A percentile compares a stretch with the other conserved stretches of the same genome.
Evolutionary conservation across 2,113 vertebrate species (phyloP).

Genomic region (Indri indri): DNA sequence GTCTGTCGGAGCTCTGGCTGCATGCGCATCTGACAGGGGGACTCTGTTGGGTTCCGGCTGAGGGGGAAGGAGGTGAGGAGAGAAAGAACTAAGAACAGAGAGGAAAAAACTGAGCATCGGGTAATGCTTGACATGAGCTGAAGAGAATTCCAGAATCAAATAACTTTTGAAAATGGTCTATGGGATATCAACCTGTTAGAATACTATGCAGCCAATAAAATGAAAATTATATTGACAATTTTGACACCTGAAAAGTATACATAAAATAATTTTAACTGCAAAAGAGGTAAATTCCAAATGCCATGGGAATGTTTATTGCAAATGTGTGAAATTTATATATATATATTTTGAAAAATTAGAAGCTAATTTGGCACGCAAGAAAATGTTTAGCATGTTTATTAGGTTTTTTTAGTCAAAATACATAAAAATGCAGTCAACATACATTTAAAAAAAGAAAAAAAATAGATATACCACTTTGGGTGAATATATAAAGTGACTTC

Average conservation of each 20-base stretch:
- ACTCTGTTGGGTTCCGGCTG: background rate
- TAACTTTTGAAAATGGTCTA: background rate
- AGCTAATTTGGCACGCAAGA: background rate
- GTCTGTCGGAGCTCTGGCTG: background rate
- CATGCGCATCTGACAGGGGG: background rate
- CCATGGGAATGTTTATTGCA: background rate
- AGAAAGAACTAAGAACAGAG: background rate
- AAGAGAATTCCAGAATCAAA: background rate
- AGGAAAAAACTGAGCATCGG: background rate
- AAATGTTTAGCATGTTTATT: background rate
- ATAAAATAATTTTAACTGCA: background rate
- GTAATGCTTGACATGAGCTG: background rate
- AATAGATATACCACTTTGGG: background rate
- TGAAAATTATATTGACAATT: background rate
- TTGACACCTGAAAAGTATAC: background rate
- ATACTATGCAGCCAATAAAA: background rate
- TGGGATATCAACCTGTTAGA: background rate
- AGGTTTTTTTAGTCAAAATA: background rate
- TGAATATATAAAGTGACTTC: background rate
- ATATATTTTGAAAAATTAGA: background rate
- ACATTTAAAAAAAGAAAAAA: background rate
- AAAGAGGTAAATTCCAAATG: constrained; percentile 3
- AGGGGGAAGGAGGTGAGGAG: background rate
- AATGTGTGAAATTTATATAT: background rate
- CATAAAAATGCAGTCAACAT: background rate